Percentiles rank a stretch among this genome's conserved stretches.
These are phyloP conservation scores for Fregetta grallaria DNA, from an alignment of 2,113 vertebrate genomes.

Conservation along the genomic window DNA sequence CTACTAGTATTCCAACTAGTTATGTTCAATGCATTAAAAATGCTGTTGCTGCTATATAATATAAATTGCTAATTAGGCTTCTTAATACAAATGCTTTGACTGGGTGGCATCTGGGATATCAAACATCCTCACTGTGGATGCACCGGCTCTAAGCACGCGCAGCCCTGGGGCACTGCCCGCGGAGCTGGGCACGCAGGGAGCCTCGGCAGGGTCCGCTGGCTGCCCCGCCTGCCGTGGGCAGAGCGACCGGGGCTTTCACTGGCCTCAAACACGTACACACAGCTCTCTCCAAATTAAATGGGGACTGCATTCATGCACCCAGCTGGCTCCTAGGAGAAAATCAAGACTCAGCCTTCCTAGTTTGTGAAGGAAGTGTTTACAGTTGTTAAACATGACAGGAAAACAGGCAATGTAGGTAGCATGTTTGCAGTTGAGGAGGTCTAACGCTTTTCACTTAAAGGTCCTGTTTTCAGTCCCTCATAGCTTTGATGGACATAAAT, in stretches of 20 bases:
- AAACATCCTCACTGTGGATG: rapidly evolving
- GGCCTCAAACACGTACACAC: rapidly evolving
- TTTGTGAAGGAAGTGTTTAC: background rate
- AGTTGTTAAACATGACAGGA: background rate
- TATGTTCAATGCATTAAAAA: background rate
- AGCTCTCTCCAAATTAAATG: background rate
- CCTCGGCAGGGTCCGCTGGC: rapidly evolving
- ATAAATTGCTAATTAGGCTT: background rate
- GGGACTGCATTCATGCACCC: background rate
- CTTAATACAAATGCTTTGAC: background rate
- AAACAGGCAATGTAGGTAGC: background rate
- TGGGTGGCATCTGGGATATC: background rate
- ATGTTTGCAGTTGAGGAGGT: rapidly evolving
- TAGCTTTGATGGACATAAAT: background rate
- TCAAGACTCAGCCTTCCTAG: background rate
- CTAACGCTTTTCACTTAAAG: background rate
- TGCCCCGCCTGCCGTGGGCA: background rate
- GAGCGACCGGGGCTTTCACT: rapidly evolving
- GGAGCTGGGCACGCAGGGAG: background rate
- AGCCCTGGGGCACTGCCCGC: background rate
- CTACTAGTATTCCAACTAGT: background rate
- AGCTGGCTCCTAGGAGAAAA: background rate
- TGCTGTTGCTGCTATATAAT: background rate
- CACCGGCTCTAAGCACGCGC: rapidly evolving
- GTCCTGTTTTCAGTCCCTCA: background rate